A percentile compares a stretch with the other conserved stretches of the same genome.
These are phyloP conservation scores for Clostera curtula DNA, from an alignment of 2,888 invertebrate genomes.

Conservation along the genomic window DNA sequence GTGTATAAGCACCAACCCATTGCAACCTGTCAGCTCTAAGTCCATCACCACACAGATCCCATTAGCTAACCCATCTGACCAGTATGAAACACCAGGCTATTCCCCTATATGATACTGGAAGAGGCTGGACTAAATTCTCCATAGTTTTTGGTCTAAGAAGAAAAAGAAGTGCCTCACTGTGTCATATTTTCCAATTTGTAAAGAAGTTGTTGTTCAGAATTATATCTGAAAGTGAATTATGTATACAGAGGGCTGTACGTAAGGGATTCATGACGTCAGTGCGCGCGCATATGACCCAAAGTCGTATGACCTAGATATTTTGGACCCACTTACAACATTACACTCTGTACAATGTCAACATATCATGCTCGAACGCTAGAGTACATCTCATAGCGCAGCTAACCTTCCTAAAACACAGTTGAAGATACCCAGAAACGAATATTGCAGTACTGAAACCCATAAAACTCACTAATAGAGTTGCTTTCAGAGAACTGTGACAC, in stretches of 20 bases:
- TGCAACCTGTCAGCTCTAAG: too few relatives aligned
- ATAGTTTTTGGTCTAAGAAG: too few relatives aligned
- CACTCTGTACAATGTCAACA: conserved; percentile 57
- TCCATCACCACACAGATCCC: too few relatives aligned
- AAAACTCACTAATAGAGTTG: not conserved
- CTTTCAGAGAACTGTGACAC: too few relatives aligned
- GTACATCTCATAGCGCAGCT: conserved; percentile 26
- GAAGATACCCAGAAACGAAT: conserved; percentile 32
- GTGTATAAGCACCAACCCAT: too few relatives aligned
- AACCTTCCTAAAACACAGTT: conserved; percentile 45
- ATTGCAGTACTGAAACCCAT: not conserved
- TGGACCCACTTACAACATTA: conserved; percentile 51
- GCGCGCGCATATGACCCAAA: conserved; percentile 58
- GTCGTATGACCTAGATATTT: conserved; percentile 55
- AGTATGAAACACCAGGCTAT: too few relatives aligned
- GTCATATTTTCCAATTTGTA: too few relatives aligned
- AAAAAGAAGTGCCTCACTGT: too few relatives aligned
- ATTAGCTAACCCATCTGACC: too few relatives aligned
- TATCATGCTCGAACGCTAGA: conserved; percentile 33
- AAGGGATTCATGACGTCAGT: conserved; percentile 52
- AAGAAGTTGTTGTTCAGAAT: conserved; percentile 20
- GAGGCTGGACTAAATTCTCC: too few relatives aligned
- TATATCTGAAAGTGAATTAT: conserved; percentile 50
- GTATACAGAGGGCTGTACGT: conserved; percentile 34
- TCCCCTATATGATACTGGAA: too few relatives aligned